phyloP scores from a whole-genome alignment of 1,140 invertebrate genomes.

The Bombus confusus region DNA sequence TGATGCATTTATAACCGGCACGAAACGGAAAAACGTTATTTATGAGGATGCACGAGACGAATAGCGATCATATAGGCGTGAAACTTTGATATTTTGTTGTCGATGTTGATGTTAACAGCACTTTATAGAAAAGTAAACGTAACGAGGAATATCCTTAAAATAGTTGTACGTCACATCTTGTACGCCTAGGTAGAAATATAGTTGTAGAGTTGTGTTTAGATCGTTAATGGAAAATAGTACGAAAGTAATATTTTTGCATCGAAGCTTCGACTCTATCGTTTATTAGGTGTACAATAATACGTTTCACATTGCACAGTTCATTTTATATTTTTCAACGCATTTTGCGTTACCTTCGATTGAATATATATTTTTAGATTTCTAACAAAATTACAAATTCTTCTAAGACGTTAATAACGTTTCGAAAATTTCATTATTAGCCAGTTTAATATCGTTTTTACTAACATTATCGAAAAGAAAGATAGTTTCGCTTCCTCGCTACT shows the following conservation, averaged over 20 bases:
- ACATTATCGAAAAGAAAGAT: neutral
- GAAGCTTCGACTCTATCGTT: too few relatives aligned
- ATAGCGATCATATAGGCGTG: neutral
- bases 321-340: too few relatives aligned
- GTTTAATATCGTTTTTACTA: neutral
- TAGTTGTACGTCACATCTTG: neutral
- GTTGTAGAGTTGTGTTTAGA: neutral
- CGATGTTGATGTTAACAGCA: neutral
- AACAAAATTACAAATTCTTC: too few relatives aligned
- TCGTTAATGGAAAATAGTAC: neutral
- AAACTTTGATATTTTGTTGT: neutral
- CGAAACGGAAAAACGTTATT: neutral
- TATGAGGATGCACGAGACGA: neutral
- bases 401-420: neutral
- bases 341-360: too few relatives aligned
- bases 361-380: too few relatives aligned
- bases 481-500: neutral
- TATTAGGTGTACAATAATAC: too few relatives aligned
- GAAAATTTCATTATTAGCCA: too few relatives aligned
- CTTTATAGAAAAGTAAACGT: neutral
- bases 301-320: too few relatives aligned
- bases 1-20: too few relatives aligned
- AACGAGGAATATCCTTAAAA: conserved; percentile 3
- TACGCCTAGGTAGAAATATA: neutral
- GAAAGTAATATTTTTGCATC: neutral